These are phyloP conservation scores for Linyphia triangularis DNA, from an alignment of 2,888 invertebrate genomes.

Conservation along the genomic window DNA sequence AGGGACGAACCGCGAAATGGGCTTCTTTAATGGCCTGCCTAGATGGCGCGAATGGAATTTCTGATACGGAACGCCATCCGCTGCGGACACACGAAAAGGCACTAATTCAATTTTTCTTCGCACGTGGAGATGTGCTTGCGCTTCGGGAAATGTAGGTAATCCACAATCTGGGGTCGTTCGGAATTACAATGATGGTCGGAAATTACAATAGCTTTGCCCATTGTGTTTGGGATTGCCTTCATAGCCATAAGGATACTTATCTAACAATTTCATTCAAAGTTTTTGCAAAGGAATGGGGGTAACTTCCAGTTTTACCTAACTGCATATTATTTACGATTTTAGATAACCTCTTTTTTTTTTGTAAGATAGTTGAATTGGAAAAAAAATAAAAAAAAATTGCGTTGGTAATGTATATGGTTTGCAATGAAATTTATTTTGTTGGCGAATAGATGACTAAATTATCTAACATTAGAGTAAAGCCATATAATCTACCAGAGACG, in stretches of 20 bases:
- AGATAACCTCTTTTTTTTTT: too few species aligned
- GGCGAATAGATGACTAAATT: too few species aligned
- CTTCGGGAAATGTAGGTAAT: background rate
- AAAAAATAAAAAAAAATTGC: too few species aligned
- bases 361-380: too few species aligned
- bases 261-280: too few species aligned
- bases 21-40: conserved; percentile 68
- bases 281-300: too few species aligned
- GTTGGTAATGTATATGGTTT: too few species aligned
- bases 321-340: too few species aligned
- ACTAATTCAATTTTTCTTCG: conserved; percentile 22
- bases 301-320: too few species aligned
- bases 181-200: background rate
- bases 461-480: too few species aligned
- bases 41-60: conserved; percentile 70
- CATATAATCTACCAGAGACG: too few species aligned
- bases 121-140: background rate
- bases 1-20: conserved; percentile 70
- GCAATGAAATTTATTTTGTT: too few species aligned
- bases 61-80: conserved; percentile 40
- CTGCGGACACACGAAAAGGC: conserved; percentile 35
- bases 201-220: background rate
- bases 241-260: background rate
- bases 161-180: background rate
- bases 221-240: background rate